Evolutionary conservation across 2,888 invertebrate genomes (phyloP), one percentile per base, ranked within the genome.

Genomic region (Drosophila monieri): DNA sequence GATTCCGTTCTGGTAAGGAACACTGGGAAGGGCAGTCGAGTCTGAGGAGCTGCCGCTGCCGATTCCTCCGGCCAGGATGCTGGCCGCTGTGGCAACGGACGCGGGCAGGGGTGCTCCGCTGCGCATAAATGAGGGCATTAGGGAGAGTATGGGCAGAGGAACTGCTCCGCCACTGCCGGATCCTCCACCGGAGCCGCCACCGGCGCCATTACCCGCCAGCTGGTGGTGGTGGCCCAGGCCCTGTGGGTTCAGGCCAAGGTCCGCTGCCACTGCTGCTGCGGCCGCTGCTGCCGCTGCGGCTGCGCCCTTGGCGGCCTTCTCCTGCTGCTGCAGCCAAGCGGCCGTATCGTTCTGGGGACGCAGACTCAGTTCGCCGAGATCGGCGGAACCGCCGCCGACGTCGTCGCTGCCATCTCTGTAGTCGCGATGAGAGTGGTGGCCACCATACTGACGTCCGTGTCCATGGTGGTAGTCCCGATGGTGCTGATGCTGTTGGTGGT

Each of bases 81-180:
- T 61, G 5, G 87, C 80, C 1, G 85, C 80, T 6, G 88, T 81
- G n/a, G 88, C 49, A 53, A 57, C 77, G 62, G 48, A 73, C 15
- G 74, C 48, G 21, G 89, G 88, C 64, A 87, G 12, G 18, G 89
- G 88, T 14, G 89, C 89, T 32, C 89, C 91, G 54, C 80, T 80
- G 69, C 90, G 90, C 91, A 96, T 95, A 93, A 96, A 96, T 86
- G 95, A 94, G 85, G 96, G 96, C 93, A 96, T 94, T 81, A 96
- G 94, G 84, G 95, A 94, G 87, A 94, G 94, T 92, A 94, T 95
- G 88, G 95, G 95, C 89, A 94, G 93, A 73, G 94, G 94, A 78
- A 94, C 93, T 71, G 69, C 67, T 25, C 69, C 69, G 27, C 93
- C 77, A 70, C 88, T 78, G 5, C 85, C 88, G 10, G 80, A 48